phyloP scores from a whole-genome alignment of 1,140 invertebrate species.

The Papilio machaon region DNA sequence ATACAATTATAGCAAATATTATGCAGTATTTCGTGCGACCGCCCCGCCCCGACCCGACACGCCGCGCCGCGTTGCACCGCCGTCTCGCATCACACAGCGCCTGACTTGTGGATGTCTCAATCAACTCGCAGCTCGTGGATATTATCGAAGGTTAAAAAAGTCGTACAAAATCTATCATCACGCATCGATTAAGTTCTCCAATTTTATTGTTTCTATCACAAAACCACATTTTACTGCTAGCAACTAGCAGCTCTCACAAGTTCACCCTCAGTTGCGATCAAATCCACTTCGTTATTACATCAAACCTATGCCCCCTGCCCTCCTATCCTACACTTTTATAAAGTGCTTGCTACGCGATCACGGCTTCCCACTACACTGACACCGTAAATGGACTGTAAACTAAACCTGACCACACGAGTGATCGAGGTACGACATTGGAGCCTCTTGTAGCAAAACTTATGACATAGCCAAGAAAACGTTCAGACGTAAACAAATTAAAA shows the following conservation, averaged over 20 bases:
- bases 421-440: slow-evolving; percentile 1
- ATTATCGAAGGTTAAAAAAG: slow-evolving; percentile 60
- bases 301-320: slow-evolving; percentile 50
- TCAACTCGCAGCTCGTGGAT: slow-evolving; percentile 42
- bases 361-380: slow-evolving; percentile 40
- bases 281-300: slow-evolving; percentile 63
- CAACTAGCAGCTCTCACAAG: slow-evolving; percentile 76
- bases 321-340: slow-evolving; percentile 58
- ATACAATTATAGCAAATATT: slow-evolving; percentile 64
- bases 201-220: slow-evolving; percentile 81
- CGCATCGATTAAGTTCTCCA: slow-evolving; percentile 68
- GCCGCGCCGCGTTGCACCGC: background rate
- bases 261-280: slow-evolving; percentile 58
- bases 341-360: slow-evolving; percentile 51
- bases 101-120: background rate
- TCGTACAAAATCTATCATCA: slow-evolving; percentile 74
- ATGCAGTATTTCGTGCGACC: slow-evolving; percentile 65
- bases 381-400: slow-evolving; percentile 32
- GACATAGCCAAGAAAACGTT: slow-evolving; percentile 46
- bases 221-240: slow-evolving; percentile 80
- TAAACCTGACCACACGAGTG: background rate
- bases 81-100: background rate
- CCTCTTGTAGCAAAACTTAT: slow-evolving; percentile 37
- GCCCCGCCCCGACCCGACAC: slow-evolving; percentile 49
- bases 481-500: slow-evolving; percentile 62